Percentiles rank a stretch among this genome's conserved stretches.
Conservation (phyloP, 2,888 invertebrate genomes). For the Smittia sp. region DNA sequence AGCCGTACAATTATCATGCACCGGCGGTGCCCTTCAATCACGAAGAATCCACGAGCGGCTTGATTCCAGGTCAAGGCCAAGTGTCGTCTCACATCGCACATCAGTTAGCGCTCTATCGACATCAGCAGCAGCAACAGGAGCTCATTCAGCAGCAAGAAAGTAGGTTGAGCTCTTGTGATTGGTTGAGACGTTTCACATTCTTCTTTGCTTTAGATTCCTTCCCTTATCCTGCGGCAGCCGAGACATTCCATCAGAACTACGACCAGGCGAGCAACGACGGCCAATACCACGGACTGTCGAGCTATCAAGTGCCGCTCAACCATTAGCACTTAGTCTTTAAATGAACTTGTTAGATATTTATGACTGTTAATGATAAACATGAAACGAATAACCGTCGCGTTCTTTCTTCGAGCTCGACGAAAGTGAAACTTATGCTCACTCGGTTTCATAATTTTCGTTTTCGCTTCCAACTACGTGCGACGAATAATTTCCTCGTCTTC, state of each 20-base stretch:
- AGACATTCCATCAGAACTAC: constrained; percentile 32
- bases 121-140: constrained; percentile 8
- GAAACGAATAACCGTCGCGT: too few species aligned
- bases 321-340: neutral
- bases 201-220: neutral
- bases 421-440: neutral
- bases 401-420: neutral
- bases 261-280: constrained; percentile 22
- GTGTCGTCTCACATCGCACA: neutral
- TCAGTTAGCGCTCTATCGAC: constrained; percentile 23
- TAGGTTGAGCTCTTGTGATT: neutral
- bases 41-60: constrained; percentile 2
- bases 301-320: constrained; percentile 29
- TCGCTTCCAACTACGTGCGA: too few species aligned
- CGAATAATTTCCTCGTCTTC: neutral
- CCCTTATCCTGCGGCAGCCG: constrained; percentile 21
- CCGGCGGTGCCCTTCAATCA: neutral
- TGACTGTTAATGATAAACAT: too few species aligned
- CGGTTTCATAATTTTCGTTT: too few species aligned
- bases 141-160: neutral
- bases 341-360: too few species aligned
- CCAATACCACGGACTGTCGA: constrained; percentile 4
- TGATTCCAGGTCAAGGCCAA: constrained; percentile 24
- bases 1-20: constrained; percentile 29
- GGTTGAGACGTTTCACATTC: too few species aligned